Conservation (phyloP, 2,888 invertebrate genomes). For the Drosophila koepferae region DNA sequence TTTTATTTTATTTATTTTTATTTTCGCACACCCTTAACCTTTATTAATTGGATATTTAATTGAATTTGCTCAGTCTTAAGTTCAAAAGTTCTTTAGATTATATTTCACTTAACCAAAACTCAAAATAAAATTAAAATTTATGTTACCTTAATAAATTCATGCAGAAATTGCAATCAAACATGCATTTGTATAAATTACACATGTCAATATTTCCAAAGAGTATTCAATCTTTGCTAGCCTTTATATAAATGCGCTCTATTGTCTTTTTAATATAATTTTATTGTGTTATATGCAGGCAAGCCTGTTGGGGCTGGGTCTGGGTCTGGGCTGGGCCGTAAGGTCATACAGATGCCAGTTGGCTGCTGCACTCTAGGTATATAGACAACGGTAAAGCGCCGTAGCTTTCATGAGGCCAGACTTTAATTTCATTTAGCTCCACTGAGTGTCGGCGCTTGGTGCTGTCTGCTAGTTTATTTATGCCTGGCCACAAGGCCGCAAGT, state of each 20-base stretch:
- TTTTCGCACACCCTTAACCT: too few relatives aligned
- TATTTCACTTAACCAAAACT: too few relatives aligned
- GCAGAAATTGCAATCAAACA: not conserved
- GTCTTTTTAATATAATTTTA: constrained; percentile 50
- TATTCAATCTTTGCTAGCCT: not conserved
- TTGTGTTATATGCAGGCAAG: constrained; percentile 33
- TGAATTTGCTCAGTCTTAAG: too few relatives aligned
- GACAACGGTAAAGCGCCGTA: not conserved
- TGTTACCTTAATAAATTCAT: not conserved
- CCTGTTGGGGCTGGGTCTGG: not conserved
- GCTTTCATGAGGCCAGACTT: constrained; percentile 28
- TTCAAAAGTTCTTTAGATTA: too few relatives aligned
- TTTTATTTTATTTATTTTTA: too few relatives aligned
- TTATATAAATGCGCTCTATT: not conserved
- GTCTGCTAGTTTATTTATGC: constrained; percentile 53
- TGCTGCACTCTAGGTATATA: not conserved
- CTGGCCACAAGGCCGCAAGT: constrained; percentile 11
- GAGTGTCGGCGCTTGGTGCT: constrained; percentile 10
- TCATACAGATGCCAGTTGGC: constrained; percentile 24
- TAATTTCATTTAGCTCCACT: constrained; percentile 59
- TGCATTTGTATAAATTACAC: too few relatives aligned
- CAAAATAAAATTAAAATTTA: not conserved
- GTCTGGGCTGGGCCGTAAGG: constrained; percentile 1
- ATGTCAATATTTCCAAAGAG: not conserved
- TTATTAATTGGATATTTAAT: too few relatives aligned